These are phyloP conservation scores for Hydrophis major DNA, from an alignment of 2,797 vertebrate species.

Conservation along the genomic window DNA sequence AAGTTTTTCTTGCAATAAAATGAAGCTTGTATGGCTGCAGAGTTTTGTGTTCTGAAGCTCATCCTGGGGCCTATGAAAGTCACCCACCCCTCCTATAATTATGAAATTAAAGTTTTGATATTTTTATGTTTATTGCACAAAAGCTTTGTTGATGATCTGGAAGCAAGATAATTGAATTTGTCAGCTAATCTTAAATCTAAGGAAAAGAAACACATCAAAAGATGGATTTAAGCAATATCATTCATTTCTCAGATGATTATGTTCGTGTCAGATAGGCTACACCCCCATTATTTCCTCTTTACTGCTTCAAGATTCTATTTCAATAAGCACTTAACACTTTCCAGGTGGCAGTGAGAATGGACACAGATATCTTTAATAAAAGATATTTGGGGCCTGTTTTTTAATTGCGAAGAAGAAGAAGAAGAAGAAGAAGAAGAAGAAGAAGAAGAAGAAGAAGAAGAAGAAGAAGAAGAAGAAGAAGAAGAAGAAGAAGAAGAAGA, in stretches of 20 bases:
- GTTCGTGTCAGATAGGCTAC: constrained; percentile 35
- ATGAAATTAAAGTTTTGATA: not conserved
- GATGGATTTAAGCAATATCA: constrained; percentile 16
- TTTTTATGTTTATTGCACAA: constrained; percentile 21
- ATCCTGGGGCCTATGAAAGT: not conserved
- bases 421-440: too few relatives aligned
- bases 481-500: not conserved
- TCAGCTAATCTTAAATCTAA: not conserved
- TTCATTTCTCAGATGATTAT: constrained; percentile 19
- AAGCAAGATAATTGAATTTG: constrained; percentile 40
- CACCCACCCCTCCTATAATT: not conserved
- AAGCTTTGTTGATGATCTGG: constrained; percentile 23
- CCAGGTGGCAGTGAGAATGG: constrained; percentile 13
- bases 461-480: too few relatives aligned
- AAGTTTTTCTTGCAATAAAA: constrained; percentile 41
- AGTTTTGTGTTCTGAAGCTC: not conserved
- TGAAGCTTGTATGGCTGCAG: not conserved
- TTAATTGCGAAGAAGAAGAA: not conserved
- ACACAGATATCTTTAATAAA: not conserved
- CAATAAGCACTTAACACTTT: constrained; percentile 24
- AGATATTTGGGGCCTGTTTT: not conserved
- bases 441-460: too few relatives aligned
- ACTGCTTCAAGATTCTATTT: not conserved
- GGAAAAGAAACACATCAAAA: constrained; percentile 39
- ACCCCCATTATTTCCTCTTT: constrained; percentile 29